These are phyloP conservation scores for Australoheros scitulus DNA, from an alignment of 2,113 vertebrate species.

Conservation along the genomic window DNA sequence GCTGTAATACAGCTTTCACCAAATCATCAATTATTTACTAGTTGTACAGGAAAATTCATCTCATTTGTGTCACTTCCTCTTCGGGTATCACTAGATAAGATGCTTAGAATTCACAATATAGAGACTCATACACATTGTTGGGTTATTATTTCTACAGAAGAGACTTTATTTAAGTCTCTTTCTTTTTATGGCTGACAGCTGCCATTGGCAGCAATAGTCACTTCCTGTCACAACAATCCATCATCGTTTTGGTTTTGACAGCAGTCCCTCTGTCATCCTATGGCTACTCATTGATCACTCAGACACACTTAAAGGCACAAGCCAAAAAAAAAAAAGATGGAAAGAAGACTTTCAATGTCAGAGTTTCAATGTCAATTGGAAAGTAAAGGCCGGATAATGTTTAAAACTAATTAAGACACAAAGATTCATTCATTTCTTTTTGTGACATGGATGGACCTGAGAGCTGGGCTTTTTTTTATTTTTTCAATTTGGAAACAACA, in stretches of 20 bases:
- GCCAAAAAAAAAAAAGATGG: not conserved
- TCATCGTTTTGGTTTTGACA: constrained; percentile 61
- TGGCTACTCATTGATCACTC: constrained; percentile 61
- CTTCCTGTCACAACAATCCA: constrained; percentile 62
- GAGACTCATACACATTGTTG: not conserved
- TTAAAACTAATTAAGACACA: constrained; percentile 1
- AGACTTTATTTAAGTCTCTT: constrained; percentile 36
- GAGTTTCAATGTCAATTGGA: constrained; percentile 36
- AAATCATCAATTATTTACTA: constrained; percentile 24
- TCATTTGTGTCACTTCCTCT: not conserved
- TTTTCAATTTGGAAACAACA: no score
- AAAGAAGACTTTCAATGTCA: constrained; percentile 19
- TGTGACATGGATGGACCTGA: not conserved
- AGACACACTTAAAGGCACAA: constrained; percentile 37
- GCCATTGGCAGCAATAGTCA: constrained; percentile 33
- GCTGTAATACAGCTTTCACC: not conserved
- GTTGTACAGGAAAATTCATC: not conserved
- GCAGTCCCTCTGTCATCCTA: constrained; percentile 48
- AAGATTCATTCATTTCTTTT: not conserved
- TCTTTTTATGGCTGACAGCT: constrained; percentile 41
- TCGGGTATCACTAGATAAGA: not conserved
- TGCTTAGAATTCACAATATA: not conserved
- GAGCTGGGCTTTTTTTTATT: not conserved
- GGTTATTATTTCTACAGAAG: not conserved
- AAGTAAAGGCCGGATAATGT: constrained; percentile 4